These are phyloP conservation scores for Blera fallax DNA, from an alignment of 2,888 invertebrate genomes.

Conservation along the genomic window DNA sequence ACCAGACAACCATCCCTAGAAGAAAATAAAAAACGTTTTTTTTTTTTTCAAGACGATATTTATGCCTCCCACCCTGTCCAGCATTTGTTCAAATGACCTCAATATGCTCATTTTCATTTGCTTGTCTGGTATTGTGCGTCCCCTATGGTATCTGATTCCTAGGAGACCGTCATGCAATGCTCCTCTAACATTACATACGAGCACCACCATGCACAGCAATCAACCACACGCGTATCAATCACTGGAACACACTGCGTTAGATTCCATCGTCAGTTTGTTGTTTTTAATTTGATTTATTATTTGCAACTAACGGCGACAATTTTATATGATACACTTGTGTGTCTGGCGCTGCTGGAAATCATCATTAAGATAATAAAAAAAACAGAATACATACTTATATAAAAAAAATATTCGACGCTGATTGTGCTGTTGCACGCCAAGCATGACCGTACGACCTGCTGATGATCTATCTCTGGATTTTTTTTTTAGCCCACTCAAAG, in stretches of 20 bases:
- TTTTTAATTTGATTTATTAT: slow-evolving; percentile 5
- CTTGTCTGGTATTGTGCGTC: background rate
- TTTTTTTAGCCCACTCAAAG: background rate
- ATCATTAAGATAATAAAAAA: slow-evolving; percentile 11
- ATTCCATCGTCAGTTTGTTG: background rate
- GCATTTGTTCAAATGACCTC: slow-evolving; percentile 19
- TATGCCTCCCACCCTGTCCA: background rate
- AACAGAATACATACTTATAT: no score
- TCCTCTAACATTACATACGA: background rate
- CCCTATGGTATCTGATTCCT: slow-evolving; percentile 7
- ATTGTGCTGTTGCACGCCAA: slow-evolving; percentile 26
- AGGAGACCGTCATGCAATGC: slow-evolving; percentile 7
- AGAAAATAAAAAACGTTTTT: background rate
- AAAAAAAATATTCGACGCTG: background rate
- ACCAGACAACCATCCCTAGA: background rate
- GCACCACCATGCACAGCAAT: slow-evolving; percentile 14
- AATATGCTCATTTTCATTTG: background rate
- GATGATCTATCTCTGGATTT: background rate
- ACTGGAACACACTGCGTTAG: background rate
- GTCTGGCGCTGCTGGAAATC: slow-evolving; percentile 17
- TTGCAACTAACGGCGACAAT: slow-evolving; percentile 5
- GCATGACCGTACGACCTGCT: slow-evolving; percentile 13
- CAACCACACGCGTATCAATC: slow-evolving; percentile 42
- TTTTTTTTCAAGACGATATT: background rate
- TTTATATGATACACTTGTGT: slow-evolving; percentile 2